Conservation (phyloP, 2,113 vertebrate genomes). For the Podilymbus podiceps region DNA sequence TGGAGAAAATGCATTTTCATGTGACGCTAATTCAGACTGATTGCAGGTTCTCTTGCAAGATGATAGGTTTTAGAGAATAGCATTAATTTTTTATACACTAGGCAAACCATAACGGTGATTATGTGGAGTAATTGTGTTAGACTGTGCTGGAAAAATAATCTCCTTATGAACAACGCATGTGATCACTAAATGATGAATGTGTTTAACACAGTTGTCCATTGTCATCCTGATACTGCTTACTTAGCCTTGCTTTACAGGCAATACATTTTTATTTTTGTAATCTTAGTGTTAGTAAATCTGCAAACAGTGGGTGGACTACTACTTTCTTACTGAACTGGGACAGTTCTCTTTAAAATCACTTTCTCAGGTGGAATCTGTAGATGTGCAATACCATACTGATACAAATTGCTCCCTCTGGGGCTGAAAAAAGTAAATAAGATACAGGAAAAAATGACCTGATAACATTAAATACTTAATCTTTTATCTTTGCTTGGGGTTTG, state of each 20-base stretch:
- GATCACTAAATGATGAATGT: constrained; percentile 44
- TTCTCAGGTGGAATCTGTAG: background rate
- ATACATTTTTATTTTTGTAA: background rate
- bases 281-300: background rate
- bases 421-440: background rate
- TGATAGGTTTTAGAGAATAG: background rate
- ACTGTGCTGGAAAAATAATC: constrained; percentile 33
- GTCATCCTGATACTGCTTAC: background rate
- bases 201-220: constrained; percentile 25
- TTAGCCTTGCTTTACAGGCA: background rate
- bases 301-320: background rate
- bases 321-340: background rate
- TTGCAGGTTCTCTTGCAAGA: background rate
- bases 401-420: background rate
- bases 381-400: background rate
- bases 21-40: background rate
- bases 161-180: constrained; percentile 10
- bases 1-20: background rate
- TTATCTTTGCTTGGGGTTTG: background rate
- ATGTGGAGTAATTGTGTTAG: constrained; percentile 13
- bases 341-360: background rate
- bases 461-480: background rate
- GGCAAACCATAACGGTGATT: background rate
- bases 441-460: background rate
- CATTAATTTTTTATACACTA: background rate